Evolutionary conservation across 2,113 vertebrate genomes (phyloP), one percentile per base, ranked within the genome.

Genomic region (Rallus limicola): DNA sequence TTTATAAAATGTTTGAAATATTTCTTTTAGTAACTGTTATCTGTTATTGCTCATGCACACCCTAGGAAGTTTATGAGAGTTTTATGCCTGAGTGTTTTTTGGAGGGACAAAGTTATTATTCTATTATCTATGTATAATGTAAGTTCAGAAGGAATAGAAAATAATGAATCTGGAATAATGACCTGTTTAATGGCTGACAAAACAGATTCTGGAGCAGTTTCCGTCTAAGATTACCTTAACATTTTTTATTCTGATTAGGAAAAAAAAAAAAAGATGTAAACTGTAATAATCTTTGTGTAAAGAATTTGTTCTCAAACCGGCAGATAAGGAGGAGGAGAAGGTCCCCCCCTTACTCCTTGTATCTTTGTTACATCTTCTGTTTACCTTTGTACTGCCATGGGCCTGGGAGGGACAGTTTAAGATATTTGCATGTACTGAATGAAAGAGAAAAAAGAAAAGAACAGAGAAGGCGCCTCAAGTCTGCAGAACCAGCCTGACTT

Each of bases 131-230:
- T 59, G 9, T 67, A 72, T 60, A 77, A 76, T 48, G 15, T 76
- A 85, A 81, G 16, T 82, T 92, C 48, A 75, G 31, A 58, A 67
- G 25, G 33, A 81, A 75, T 15, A 83, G 50, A 93, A 91, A 93
- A 93, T 46, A 96, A 90, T 46, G 5, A 90, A n/a, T 65, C 36
- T 85, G 20, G 31, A 93, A 79, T 80, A 91, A 94, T 25, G 38
- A 85, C n/a, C 62, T 92, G 34, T 88, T 95, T 88, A 86, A 85
- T 26, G 36, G n/a, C 16, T 85, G 44, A 77, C 24, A 75, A 80
- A 92, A 92, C 31, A 90, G 16, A 72, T 65, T 92, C 68, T 76
- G 40, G 16, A 88, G n/a, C 12, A 55, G 5, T 89, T 88, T 92
- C 36, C 36, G 13, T 50, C 38, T 91, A 81, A 58, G n/a, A 65